These are phyloP conservation scores for Drosophila triauraria DNA, from an alignment of 1,140 invertebrate genomes.

Conservation along the genomic window DNA sequence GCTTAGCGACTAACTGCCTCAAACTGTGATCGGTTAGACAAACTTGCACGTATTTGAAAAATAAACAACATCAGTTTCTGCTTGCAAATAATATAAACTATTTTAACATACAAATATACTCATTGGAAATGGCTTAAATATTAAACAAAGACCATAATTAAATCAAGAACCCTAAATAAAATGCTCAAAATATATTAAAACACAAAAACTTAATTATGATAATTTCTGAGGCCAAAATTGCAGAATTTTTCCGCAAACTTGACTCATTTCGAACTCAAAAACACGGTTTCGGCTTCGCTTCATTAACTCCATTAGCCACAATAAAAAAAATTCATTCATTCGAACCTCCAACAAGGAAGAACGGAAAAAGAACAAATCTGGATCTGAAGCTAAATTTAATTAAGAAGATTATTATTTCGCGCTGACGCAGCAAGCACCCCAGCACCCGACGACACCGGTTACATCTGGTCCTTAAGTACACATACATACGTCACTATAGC, in stretches of 20 bases:
- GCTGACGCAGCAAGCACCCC: slow-evolving; percentile 27
- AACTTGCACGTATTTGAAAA: neutral
- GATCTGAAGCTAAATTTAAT: slow-evolving; percentile 39
- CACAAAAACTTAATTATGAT: neutral
- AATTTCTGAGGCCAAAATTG: neutral
- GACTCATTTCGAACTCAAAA: slow-evolving; percentile 7
- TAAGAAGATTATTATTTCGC: slow-evolving; percentile 47
- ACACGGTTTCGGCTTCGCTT: neutral
- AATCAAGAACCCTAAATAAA: neutral
- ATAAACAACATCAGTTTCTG: neutral
- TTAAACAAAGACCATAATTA: too few relatives aligned
- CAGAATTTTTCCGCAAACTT: slow-evolving; percentile 9
- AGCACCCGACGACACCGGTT: slow-evolving; percentile 36
- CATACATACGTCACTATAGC: slow-evolving; percentile 15
- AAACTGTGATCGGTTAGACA: slow-evolving; percentile 16
- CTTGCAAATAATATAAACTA: neutral
- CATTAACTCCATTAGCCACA: slow-evolving; percentile 25
- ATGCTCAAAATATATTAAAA: neutral
- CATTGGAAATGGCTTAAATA: neutral
- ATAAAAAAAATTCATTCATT: slow-evolving; percentile 12
- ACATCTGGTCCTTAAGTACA: slow-evolving; percentile 25
- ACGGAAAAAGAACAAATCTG: slow-evolving; percentile 25
- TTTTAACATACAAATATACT: neutral
- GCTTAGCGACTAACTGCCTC: slow-evolving; percentile 13
- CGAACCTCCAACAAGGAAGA: slow-evolving; percentile 30